phyloP scores from a whole-genome alignment of 2,888 invertebrate species.

The Exephanes ischioxanthus region DNA sequence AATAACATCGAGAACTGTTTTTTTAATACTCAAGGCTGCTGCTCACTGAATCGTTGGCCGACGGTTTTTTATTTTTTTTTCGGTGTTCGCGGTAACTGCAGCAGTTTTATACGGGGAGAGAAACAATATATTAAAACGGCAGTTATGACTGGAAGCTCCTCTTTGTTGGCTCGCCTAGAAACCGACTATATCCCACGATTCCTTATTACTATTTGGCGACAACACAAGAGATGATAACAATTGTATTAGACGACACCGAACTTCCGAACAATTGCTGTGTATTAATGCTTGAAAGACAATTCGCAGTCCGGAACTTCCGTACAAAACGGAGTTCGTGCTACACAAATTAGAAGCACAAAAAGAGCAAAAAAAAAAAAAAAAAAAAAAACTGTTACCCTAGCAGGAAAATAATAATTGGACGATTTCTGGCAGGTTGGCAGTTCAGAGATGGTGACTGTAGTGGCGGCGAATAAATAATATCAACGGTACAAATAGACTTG shows the following conservation, averaged over 20 bases:
- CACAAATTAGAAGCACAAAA: not conserved
- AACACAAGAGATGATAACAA: conserved; percentile 73
- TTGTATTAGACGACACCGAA: conserved; percentile 70
- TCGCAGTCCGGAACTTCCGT: not conserved
- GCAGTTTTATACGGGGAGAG: not conserved
- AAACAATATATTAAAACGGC: conserved; percentile 71
- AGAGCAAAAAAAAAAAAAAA: conserved; percentile 9
- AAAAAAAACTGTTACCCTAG: not conserved
- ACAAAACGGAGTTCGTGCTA: not conserved
- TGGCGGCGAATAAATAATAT: conserved; percentile 53
- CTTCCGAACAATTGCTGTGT: not conserved
- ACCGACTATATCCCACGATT: conserved; percentile 42
- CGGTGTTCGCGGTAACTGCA: not conserved
- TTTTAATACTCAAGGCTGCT: conserved; percentile 54
- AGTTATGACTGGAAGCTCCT: conserved; percentile 76
- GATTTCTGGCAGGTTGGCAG: conserved; percentile 21
- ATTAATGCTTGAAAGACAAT: not conserved
- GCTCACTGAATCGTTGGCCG: conserved; percentile 17
- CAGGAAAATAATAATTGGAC: conserved; percentile 26
- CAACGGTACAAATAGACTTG: conserved; percentile 51
- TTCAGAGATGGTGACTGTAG: conserved; percentile 20
- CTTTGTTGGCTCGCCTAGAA: conserved; percentile 29
- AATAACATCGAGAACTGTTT: conserved; percentile 54
- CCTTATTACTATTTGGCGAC: conserved; percentile 67
- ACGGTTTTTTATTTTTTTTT: not conserved